A percentile compares a stretch with the other conserved stretches of the same genome.
These are phyloP conservation scores for Glyptemys insculpta DNA, from an alignment of 2,797 vertebrate genomes.

Conservation along the genomic window DNA sequence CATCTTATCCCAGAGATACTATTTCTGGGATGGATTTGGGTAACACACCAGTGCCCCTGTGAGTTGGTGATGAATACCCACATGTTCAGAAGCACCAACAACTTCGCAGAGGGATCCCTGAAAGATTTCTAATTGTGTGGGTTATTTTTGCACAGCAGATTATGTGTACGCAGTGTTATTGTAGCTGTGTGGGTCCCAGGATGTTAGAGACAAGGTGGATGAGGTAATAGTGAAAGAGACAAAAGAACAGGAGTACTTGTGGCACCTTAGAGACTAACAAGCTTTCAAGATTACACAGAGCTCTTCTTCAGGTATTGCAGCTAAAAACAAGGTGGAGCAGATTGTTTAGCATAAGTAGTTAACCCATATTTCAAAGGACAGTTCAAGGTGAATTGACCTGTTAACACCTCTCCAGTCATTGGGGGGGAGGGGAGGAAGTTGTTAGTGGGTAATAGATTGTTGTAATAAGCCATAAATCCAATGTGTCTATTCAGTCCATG, in stretches of 20 bases:
- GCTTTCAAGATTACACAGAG: neutral
- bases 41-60: neutral
- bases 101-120: slow-evolving; percentile 49
- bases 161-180: neutral
- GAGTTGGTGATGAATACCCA: neutral
- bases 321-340: neutral
- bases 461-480: neutral
- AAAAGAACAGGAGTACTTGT: no score
- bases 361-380: neutral
- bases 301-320: neutral
- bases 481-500: neutral
- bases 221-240: neutral
- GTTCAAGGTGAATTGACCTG: neutral
- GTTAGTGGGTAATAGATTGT: neutral
- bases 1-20: neutral
- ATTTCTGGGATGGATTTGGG: slow-evolving; percentile 22
- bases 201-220: neutral
- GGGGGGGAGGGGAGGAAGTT: no score
- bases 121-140: slow-evolving; percentile 38
- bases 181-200: neutral
- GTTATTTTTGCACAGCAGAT: slow-evolving; percentile 21
- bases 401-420: no score
- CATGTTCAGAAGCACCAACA: neutral
- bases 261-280: no score
- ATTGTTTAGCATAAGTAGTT: neutral